Evolutionary conservation across 2,888 invertebrate genomes (phyloP), one percentile per base, ranked within the genome.

Genomic region (Urechis unicinctus): DNA sequence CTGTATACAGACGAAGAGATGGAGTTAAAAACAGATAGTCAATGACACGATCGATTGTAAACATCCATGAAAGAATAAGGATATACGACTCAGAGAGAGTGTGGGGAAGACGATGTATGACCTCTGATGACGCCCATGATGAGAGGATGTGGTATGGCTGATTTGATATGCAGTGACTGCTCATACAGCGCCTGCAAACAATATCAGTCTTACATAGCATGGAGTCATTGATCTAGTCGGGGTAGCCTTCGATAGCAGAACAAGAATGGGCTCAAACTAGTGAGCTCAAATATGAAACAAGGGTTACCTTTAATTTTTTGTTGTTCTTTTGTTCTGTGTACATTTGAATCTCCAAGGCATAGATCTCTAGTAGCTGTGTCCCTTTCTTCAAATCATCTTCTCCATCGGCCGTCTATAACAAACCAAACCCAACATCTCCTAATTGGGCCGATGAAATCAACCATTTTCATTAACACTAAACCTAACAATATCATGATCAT

Each of bases 281-380:
- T n/a, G n/a, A n/a, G n/a, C n/a, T n/a, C n/a, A n/a, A n/a, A n/a
- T n/a, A n/a, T n/a, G n/a, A n/a, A n/a, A n/a, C n/a, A n/a, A 44
- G 6, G n/a, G 5, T 44, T 59, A 75, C 75, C 69, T 79, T 79
- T 29, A 96, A 79, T 78, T 96, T 94, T 78, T 98, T 98, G 77
- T 98, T 98, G 77, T 98, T 98, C 77, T 98, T 98, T 82, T 97
- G 97, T 57, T 93, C 94, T 0, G 98, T 98, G 78, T 98, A 96
- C 97, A 98, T 98, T 81, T 98, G 98, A 70, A 98, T 98, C 83
- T 98, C 97, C 62, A 98, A 80, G 0, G 98, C 97, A 77, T 98
- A 98, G 61, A 98, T 97, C 81, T 98, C 98, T 54, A 98, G 81
- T 44, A 98, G 81, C 73, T 98, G 98, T 0, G 97, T 99, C 25